Base-by-base conservation (phyloP, 2,113 vertebrate species). In the Pyxicephalus adspersus region DNA sequence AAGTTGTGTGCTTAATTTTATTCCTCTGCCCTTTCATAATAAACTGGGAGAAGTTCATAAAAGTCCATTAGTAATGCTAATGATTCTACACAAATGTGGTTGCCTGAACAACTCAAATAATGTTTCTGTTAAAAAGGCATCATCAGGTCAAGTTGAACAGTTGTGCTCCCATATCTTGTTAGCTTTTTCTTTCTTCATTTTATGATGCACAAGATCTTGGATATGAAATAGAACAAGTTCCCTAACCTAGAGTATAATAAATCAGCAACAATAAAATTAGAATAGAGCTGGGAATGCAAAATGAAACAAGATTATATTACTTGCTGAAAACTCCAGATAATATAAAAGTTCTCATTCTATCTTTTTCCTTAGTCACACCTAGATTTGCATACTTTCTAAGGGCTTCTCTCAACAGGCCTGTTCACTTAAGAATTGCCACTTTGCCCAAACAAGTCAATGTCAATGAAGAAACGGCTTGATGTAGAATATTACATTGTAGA, bases 81-180 rank as follows among this genome's bases (percentile, higher is more conserved):
- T 55, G 38, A 77, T 75, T 77, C 72, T 75, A 67, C 5, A 55
- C 57, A 85, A 88, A 84, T 70, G 61, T 1, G 13, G 60, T 58
- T 64, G 23, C 26, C 64, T 76, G 80, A 81, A 26, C 80, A 73
- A 86, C 81, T 84, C 80, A 76, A 84, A 73, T 81, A 73, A 74
- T 81, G 71, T 82, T 66, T 66, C 80, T 50, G 70, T 82, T 82
- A 63, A 82, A 74, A 75, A 66, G 80, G 71, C 80, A 51, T 66
- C 68, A 65, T 55, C 18, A 11, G 80, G 80, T 82, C 80, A 82
- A 19, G 57, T 29, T 50, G n/a, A 64, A 54, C 79, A 80, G 38
- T 64, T 52, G 55, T 54, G 78, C 34, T 23, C 25, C 54, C 55
- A 28, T 25, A 71, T 34, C 67, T 72, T 63, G 38, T 72, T 68